A percentile compares a stretch with the other conserved stretches of the same genome.
Conservation (phyloP, 35 echinoderm and acorn worm species). For the Apostichopus parvimensis region DNA sequence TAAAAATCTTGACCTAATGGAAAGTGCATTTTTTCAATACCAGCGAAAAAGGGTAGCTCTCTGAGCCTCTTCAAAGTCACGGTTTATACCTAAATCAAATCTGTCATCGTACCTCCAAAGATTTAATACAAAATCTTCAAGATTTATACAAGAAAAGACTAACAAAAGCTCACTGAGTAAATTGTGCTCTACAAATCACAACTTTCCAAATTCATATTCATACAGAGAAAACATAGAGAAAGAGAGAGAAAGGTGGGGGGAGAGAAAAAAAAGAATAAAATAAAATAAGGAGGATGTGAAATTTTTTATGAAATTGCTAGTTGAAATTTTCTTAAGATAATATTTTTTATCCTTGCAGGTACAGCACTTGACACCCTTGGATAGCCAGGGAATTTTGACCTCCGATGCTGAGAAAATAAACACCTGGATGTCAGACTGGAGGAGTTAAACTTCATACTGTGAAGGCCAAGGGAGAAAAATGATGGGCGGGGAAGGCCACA, state of each 20-base stretch:
- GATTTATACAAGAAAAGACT: neutral
- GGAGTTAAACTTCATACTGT: conserved; percentile 27
- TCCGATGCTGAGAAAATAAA: conserved; percentile 36
- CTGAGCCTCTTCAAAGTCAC: neutral
- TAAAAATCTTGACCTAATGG: neutral
- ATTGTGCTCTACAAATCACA: neutral
- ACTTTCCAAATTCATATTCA: neutral
- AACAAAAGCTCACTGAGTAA: neutral
- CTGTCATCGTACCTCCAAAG: neutral
- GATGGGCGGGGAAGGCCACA: too few species aligned
- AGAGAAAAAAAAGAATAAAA: too few species aligned
- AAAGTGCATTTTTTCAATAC: neutral
- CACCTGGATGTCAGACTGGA: conserved; percentile 16
- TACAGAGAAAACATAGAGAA: too few species aligned
- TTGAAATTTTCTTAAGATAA: conserved; percentile 15
- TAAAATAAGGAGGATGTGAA: neutral
- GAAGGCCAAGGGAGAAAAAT: conserved; percentile 16
- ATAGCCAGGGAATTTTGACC: conserved; percentile 6
- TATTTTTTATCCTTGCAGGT: conserved; percentile 20
- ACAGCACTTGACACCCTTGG: conserved; percentile 34
- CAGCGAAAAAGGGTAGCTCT: neutral
- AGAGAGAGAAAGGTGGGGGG: too few species aligned
- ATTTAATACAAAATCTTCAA: neutral
- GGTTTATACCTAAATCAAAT: neutral
- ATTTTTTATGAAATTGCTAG: neutral